Conservation (phyloP, 92 coral and sea anemone genomes). For the Epizoanthus illoricatus region DNA sequence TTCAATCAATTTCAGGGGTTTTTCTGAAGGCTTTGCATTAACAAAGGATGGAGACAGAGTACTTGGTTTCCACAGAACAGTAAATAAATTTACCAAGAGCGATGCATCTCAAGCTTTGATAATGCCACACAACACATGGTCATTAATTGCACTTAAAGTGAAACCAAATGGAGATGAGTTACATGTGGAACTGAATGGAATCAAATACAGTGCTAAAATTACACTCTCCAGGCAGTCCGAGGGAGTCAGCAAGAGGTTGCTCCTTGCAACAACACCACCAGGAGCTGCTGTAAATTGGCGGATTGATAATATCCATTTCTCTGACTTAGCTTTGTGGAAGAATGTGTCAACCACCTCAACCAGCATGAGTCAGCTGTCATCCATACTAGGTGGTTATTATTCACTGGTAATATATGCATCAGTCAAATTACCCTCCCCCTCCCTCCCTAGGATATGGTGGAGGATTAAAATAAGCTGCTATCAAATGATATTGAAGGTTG, state of each 20-base stretch:
- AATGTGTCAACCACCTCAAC: neutral
- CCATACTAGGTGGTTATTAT: slow-evolving; percentile 13
- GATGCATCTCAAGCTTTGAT: neutral
- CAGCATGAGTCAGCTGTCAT: neutral
- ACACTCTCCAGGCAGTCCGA: neutral
- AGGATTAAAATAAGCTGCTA: too few relatives aligned
- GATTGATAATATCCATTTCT: slow-evolving; percentile 6
- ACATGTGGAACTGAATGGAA: slow-evolving; percentile 13
- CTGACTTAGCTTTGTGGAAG: slow-evolving; percentile 20
- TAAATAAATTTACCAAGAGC: neutral
- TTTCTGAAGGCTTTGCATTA: neutral
- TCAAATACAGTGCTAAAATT: neutral
- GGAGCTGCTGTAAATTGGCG: neutral
- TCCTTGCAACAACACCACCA: neutral
- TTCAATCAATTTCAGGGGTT: neutral
- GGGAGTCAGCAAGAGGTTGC: neutral
- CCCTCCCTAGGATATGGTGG: too few relatives aligned
- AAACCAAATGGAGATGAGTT: neutral
- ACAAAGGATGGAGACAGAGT: neutral
- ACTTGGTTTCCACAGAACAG: neutral
- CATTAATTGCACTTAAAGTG: neutral
- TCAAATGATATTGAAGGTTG: too few relatives aligned
- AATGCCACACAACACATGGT: slow-evolving; percentile 10
- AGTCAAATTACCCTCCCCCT: too few relatives aligned
- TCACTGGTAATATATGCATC: neutral